Evolutionary conservation across 1,140 invertebrate genomes (phyloP).

Genomic region (Calliphora vicina): DNA sequence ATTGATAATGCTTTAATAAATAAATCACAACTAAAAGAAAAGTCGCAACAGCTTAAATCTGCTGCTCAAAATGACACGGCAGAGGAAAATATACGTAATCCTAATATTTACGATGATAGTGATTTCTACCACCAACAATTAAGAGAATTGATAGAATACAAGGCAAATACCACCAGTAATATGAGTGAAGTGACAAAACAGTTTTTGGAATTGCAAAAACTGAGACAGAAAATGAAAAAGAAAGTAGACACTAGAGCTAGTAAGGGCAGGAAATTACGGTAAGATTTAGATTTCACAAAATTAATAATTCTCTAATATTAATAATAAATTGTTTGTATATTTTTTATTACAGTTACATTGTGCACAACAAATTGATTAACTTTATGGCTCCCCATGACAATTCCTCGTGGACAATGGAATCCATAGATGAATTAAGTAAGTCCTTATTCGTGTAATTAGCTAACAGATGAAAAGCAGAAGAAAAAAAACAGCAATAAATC

Average conservation of each 20-base stretch:
- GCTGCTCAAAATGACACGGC: slow-evolving; percentile 66
- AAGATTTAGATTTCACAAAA: too few species aligned
- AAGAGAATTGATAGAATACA: slow-evolving; percentile 90
- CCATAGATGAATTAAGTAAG: slow-evolving; percentile 81
- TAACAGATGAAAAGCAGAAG: neutral
- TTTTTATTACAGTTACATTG: slow-evolving; percentile 72
- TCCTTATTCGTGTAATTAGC: slow-evolving; percentile 83
- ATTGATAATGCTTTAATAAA: slow-evolving; percentile 86
- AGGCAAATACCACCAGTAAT: slow-evolving; percentile 82
- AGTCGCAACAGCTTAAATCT: slow-evolving; percentile 83
- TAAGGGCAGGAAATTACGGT: slow-evolving; percentile 88
- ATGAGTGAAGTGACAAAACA: slow-evolving; percentile 81
- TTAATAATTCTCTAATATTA: neutral
- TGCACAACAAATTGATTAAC: slow-evolving; percentile 90
- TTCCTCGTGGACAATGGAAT: slow-evolving; percentile 77
- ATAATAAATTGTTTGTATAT: neutral
- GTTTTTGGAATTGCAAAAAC: slow-evolving; percentile 90
- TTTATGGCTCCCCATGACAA: slow-evolving; percentile 88
- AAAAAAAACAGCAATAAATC: neutral
- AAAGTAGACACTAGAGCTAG: slow-evolving; percentile 91
- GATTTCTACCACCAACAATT: slow-evolving; percentile 96
- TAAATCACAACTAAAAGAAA: slow-evolving; percentile 76
- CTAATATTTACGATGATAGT: slow-evolving; percentile 94
- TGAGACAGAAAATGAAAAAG: slow-evolving; percentile 88
- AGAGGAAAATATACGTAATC: slow-evolving; percentile 44